Base-by-base conservation (phyloP, 1,140 invertebrate species). In the Drosophila auraria region DNA sequence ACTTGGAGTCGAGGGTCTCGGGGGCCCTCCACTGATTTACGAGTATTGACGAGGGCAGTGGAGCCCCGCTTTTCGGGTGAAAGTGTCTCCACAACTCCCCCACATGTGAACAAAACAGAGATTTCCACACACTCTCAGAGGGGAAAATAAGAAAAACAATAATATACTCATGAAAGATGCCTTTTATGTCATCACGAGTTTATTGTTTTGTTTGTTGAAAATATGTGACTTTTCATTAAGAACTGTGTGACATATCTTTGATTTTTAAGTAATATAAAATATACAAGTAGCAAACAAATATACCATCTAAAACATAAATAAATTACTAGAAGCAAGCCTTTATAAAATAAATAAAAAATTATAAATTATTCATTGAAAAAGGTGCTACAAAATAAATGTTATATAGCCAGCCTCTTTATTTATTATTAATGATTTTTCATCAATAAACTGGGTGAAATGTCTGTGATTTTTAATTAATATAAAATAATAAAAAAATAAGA, bases 51-150 rank as follows among this genome's bases (percentile, higher is more conserved):
- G 50, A 38, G 50, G 45, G 49, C 63, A 38, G 23, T 23, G 30
- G n/a, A 30, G 62, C 68, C 70, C 33, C 23, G 30, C 71, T 56
- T 44, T 36, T 45, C n/a, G 71, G 72, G 75, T 62, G 75, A 78
- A 78, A 78, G 74, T 78, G 75, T 70, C 53, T 45, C 11, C 50
- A 38, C 30, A 17, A 51, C 47, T 69, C 47, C 38, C 66, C 23
- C 38, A 54, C 27, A 70, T 44, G 49, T 25, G 63, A 69, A 51
- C 66, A 51, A 68, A 27, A 0, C 62, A 45, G 38, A 27, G 58
- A 63, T 66, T 63, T 63, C 30, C 58, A 63, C 51, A 64, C 53
- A 20, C 57, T 62, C 17, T 38, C 17, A 40, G 7, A 23, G 23
- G 40, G 64, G 40, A 63, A 47, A 49, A 27, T 23, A 36, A 17